phyloP scores from a whole-genome alignment of 1,140 invertebrate species.

The Heliothis virescens region DNA sequence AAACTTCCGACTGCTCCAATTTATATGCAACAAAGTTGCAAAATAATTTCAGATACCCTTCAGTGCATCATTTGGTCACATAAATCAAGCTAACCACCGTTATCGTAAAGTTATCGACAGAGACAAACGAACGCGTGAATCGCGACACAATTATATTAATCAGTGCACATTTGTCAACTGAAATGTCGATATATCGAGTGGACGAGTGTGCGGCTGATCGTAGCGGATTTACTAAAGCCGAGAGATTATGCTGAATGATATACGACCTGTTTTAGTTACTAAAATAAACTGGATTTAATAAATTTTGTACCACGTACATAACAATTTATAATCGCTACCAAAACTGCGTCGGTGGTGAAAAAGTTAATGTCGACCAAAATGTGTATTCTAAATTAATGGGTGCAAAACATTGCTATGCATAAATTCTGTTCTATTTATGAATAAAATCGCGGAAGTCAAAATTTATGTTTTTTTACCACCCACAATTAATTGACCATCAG shows the following conservation, averaged over 20 bases:
- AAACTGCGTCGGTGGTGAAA: too few species aligned
- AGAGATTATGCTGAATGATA: background rate
- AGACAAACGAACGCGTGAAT: constrained; percentile 49
- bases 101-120: constrained; percentile 39
- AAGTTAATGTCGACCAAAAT: too few species aligned
- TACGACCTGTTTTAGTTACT: background rate
- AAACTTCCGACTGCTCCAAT: background rate
- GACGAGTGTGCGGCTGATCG: constrained; percentile 33
- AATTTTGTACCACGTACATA: background rate
- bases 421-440: too few species aligned
- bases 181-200: constrained; percentile 29
- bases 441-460: too few species aligned
- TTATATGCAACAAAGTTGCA: background rate
- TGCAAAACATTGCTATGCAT: too few species aligned
- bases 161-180: constrained; percentile 46
- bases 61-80: background rate
- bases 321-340: background rate
- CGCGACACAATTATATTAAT: constrained; percentile 54
- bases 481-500: too few species aligned
- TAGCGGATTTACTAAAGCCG: constrained; percentile 2
- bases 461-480: too few species aligned
- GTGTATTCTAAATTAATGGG: too few species aligned
- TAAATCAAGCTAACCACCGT: constrained; percentile 32
- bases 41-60: background rate
- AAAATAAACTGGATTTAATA: background rate